Evolutionary conservation across 1,140 invertebrate species (phyloP).

Genomic region (Achroia grisella): DNA sequence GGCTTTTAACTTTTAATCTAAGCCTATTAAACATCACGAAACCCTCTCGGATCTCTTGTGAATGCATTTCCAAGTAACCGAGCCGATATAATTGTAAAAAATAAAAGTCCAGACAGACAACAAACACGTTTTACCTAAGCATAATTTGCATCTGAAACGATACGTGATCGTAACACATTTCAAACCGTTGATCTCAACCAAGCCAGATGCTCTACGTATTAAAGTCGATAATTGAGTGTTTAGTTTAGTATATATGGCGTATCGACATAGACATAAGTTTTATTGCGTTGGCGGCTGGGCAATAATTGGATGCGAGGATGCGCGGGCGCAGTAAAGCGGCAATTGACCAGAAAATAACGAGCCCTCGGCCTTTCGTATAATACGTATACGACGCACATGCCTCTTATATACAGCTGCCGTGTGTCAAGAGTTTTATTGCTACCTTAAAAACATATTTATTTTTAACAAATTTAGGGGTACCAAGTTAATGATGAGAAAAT

Average conservation of each 20-base stretch:
- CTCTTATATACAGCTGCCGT: constrained; percentile 54
- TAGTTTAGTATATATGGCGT: constrained; percentile 19
- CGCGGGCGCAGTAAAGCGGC: constrained; percentile 68
- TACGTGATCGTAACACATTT: constrained; percentile 8
- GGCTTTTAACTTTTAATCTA: constrained; percentile 70
- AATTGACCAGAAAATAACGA: constrained; percentile 74
- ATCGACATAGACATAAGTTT: constrained; percentile 27
- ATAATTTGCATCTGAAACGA: constrained; percentile 57
- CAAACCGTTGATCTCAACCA: constrained; percentile 4
- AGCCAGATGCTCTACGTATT: not conserved
- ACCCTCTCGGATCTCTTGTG: constrained; percentile 57
- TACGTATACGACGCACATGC: constrained; percentile 39
- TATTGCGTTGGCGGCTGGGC: constrained; percentile 66
- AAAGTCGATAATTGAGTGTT: constrained; percentile 11
- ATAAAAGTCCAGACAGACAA: constrained; percentile 63
- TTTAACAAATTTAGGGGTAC: constrained; percentile 13
- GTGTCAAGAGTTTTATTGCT: constrained; percentile 38
- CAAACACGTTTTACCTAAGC: constrained; percentile 70
- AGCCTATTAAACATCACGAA: constrained; percentile 66
- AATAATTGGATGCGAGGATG: constrained; percentile 71
- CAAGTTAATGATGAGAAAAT: constrained; percentile 5
- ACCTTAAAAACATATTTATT: constrained; percentile 46
- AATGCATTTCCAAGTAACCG: constrained; percentile 71
- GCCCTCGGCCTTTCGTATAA: constrained; percentile 35
- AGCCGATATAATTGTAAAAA: constrained; percentile 70